phyloP scores from a whole-genome alignment of 2,888 invertebrate species.

The Neuroscelio doddi region DNA sequence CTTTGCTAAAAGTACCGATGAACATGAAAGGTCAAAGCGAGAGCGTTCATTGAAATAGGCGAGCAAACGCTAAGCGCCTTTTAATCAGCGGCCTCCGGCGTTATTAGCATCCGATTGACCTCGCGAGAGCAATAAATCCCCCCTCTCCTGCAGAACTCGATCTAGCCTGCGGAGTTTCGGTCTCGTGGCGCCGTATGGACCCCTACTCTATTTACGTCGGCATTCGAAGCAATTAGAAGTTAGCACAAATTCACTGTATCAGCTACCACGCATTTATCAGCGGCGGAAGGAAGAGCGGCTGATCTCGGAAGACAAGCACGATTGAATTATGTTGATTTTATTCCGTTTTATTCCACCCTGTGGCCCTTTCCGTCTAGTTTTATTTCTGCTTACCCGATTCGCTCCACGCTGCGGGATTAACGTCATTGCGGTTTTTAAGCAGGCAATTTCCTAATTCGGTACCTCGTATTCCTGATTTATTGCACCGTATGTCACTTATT shows the following conservation, averaged over 20 bases:
- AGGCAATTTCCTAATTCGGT: constrained; percentile 71
- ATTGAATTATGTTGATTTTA: constrained; percentile 72
- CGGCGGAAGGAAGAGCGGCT: constrained; percentile 53
- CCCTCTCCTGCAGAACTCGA: constrained; percentile 34
- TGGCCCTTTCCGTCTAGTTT: constrained; percentile 32
- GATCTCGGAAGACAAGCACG: constrained; percentile 68
- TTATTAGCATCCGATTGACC: constrained; percentile 52
- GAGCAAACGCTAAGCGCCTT: constrained; percentile 42
- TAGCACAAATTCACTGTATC: constrained; percentile 39
- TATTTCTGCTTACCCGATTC: constrained; percentile 40
- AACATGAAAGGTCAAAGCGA: constrained; percentile 22
- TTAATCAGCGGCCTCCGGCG: constrained; percentile 43
- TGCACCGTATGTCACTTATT: constrained; percentile 50
- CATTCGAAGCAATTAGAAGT: constrained; percentile 53
- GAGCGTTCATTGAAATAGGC: constrained; percentile 30
- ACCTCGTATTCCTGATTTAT: constrained; percentile 59
- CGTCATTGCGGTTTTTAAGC: constrained; percentile 70
- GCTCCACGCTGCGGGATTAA: constrained; percentile 61
- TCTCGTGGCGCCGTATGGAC: constrained; percentile 37
- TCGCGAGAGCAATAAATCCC: constrained; percentile 48
- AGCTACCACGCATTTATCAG: constrained; percentile 58
- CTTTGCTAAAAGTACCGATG: constrained; percentile 4
- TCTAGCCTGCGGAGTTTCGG: constrained; percentile 31
- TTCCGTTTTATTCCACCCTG: constrained; percentile 65
- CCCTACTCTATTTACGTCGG: constrained; percentile 46